Evolutionary conservation across 1,140 invertebrate genomes (phyloP), one percentile per base, ranked within the genome.

Genomic region (Heterodera schachtii): DNA sequence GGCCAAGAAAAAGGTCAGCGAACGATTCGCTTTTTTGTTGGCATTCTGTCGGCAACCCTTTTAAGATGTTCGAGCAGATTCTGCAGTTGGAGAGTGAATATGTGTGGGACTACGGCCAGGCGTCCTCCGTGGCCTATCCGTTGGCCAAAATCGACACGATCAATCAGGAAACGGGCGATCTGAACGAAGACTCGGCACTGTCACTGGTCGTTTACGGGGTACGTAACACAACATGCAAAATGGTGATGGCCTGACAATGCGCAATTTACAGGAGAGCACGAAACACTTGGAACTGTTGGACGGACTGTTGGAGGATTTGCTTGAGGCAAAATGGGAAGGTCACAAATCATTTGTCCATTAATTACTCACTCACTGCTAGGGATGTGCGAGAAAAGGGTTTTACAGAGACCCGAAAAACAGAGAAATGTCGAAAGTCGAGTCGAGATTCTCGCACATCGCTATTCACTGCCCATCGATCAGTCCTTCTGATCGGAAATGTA

Each of bases 161-260:
- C 82, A 94, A 96, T 87, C 93, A 94, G 2, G 93, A 93, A 84
- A 95, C 94, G 6, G 97, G 97, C 41, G 93, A 94, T 71, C 96
- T 98, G 9, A 96, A 95, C 88, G 95, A 95, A 86, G 94, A 95
- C 86, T 98, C 96, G 0, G 96, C 95, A 1, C 91, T 98, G 5
- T 97, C 97, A 92, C 93, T 98, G n/a, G 95, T 98, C n/a, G 95
- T 97, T 5, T 98, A 98, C 92, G 96, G 96, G 74, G 96, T 95
- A 92, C 92, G 92, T 66, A 49, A 31, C 31, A 31, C 31, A 31
- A 31, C 31, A 31, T 1, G 31, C 0, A 31, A 31, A 31, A 31
- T 31, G 31, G 1, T 31, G 31, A 31, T 31, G 31, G 31, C 31
- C 31, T 31, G 31, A 31, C 31, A 31, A 31, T 31, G 31, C 31